Conservation (phyloP, 2,888 invertebrate genomes). For the Agonopterix subpropinquella region DNA sequence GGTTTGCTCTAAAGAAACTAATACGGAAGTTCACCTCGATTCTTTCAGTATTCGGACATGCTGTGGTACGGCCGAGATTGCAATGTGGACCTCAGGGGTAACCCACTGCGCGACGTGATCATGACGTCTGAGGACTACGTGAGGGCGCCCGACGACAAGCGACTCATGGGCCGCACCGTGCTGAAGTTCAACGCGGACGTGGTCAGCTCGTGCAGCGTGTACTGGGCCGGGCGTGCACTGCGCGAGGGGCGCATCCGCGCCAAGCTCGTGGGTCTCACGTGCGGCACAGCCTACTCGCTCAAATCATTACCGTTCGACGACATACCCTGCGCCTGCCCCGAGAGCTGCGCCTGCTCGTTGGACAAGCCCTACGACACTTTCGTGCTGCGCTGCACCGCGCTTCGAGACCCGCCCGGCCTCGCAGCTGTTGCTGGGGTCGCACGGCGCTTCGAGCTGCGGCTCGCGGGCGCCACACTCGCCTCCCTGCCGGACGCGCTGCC, state of each 20-base stretch:
- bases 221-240: constrained; percentile 22
- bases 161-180: neutral
- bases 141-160: constrained; percentile 3
- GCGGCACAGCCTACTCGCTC: neutral
- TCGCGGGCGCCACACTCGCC: constrained; percentile 2
- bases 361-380: no score
- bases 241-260: neutral
- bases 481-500: neutral
- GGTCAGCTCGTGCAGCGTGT: constrained; percentile 24
- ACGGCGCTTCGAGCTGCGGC: constrained; percentile 10
- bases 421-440: no score
- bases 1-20: no score
- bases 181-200: constrained; percentile 15
- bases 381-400: neutral
- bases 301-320: neutral
- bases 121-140: constrained; percentile 4
- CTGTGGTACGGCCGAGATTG: no score
- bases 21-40: no score
- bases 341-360: neutral
- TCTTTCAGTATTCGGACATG: no score
- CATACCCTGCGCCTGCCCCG: neutral
- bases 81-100: constrained; percentile 12
- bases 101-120: constrained; percentile 5
- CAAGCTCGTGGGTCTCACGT: neutral
- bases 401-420: constrained; percentile 8